Conservation (phyloP, 2,113 vertebrate species). For the Coturnix japonica region DNA sequence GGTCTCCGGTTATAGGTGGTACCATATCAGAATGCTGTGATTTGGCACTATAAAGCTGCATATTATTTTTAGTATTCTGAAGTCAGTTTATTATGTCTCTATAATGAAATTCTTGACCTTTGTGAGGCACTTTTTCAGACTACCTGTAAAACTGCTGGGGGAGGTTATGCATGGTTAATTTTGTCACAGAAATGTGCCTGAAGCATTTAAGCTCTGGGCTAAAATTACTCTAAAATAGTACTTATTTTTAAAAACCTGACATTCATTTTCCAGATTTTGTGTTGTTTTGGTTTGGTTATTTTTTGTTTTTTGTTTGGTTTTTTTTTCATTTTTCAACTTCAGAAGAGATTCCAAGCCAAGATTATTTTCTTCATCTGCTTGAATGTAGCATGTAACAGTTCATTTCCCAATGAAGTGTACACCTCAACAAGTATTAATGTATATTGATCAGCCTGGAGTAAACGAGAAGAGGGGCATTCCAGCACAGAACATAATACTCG, state of each 20-base stretch:
- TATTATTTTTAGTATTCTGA: neutral
- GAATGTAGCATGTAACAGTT: neutral
- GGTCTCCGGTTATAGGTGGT: neutral
- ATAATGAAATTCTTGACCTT: slow-evolving; percentile 22
- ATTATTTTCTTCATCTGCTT: slow-evolving; percentile 43
- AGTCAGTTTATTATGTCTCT: slow-evolving; percentile 10
- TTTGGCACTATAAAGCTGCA: neutral
- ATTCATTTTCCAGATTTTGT: neutral
- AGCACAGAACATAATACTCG: neutral
- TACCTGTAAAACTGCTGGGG: slow-evolving; percentile 40
- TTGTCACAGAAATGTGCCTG: slow-evolving; percentile 47
- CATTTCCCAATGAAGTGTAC: neutral
- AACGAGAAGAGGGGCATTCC: neutral
- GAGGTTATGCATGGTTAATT: slow-evolving; percentile 4
- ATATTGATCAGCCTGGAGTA: neutral
- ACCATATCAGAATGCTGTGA: neutral
- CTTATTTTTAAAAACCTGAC: slow-evolving; percentile 48
- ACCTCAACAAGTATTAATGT: neutral
- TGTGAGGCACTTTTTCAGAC: slow-evolving; percentile 20
- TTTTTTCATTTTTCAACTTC: slow-evolving; percentile 43
- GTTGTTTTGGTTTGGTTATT: neutral
- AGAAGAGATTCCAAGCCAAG: slow-evolving; percentile 62
- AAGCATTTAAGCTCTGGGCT: neutral
- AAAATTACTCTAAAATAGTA: slow-evolving; percentile 36
- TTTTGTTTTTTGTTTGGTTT: neutral